Base-by-base conservation (phyloP, 2,797 vertebrate genomes). In the Microtus californicus region DNA sequence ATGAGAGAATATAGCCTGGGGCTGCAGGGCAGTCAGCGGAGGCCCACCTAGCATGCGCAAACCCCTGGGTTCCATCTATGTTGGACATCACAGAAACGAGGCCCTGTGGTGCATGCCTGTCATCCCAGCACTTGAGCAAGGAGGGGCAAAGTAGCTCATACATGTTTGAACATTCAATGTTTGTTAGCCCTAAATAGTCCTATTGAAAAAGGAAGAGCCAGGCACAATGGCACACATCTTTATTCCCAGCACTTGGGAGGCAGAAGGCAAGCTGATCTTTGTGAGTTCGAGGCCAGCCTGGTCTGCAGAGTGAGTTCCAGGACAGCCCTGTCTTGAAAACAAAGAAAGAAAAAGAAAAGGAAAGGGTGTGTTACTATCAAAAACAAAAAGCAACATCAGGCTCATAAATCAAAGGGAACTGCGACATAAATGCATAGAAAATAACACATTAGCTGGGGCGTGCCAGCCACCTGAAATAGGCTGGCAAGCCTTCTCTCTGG, bases 321-420 rank as follows among this genome's bases (percentile, higher is more conserved):
- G 71, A 40, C 21, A 40, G 5, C 37, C 11, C 5, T 74, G 37
- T 74, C 21, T 74, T 43, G 13, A 78, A 48, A 51, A 34, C 19
- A 19, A 27, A 45, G 29, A 34, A 34, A 4, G 43, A 34, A 48
- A 65, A 27, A 27, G 8, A 37, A 65, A 54, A 17, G 23, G 23
- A 77, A 73, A 6, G 23, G 8, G 25, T 77, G 29, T 80, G 77
- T 37, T 63, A 86, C 37, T 61, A 45, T 77, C 61, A 73, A 14
- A 87, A 93, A 92, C 11, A n/a, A 87, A 82, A 93, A 92, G 63
- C 48, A n/a, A 34, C 12, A 69, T 40, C 59, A 67, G 69, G 31
- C 27, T 45, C 69, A 59, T 40, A 86, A 87, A 78, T 1, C 76
- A 86, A 85, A 93, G 11, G 31, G 19, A 56, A 82, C 34, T 40